phyloP scores from a whole-genome alignment of 2,113 vertebrate genomes.

The Pluvialis apricaria region DNA sequence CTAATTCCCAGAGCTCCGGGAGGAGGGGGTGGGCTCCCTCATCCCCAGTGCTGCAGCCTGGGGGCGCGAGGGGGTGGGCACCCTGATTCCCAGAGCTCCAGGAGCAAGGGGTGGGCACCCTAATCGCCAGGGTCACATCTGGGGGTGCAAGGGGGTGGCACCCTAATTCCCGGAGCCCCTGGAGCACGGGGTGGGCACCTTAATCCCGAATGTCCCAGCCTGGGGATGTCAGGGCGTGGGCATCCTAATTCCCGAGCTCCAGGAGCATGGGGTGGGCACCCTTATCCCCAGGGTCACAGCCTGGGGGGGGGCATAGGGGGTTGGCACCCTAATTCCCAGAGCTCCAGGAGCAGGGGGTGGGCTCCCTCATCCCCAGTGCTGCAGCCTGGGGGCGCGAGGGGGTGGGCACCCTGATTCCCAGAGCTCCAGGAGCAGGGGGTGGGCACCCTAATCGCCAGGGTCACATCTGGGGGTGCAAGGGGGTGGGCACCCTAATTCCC shows the following conservation, averaged over 20 bases:
- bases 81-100: neutral
- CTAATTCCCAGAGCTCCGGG: neutral
- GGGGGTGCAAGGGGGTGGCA: too few relatives aligned
- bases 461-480: too few relatives aligned
- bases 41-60: too few relatives aligned
- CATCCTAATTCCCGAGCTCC: neutral
- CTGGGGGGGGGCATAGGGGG: fast-evolving
- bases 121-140: too few relatives aligned
- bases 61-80: neutral
- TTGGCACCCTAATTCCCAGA: neutral
- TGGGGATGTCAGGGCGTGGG: neutral
- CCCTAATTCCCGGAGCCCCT: neutral
- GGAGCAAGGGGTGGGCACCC: neutral
- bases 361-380: neutral
- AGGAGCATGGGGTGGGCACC: too few relatives aligned
- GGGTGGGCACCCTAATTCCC: neutral
- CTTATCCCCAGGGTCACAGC: too few relatives aligned
- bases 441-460: neutral
- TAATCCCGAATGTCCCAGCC: too few relatives aligned
- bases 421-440: neutral
- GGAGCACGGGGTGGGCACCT: too few relatives aligned
- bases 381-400: neutral
- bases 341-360: too few relatives aligned
- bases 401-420: neutral
- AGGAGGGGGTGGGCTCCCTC: neutral